Conservation (phyloP, 2,797 vertebrate species). For the Cygnus olor region DNA sequence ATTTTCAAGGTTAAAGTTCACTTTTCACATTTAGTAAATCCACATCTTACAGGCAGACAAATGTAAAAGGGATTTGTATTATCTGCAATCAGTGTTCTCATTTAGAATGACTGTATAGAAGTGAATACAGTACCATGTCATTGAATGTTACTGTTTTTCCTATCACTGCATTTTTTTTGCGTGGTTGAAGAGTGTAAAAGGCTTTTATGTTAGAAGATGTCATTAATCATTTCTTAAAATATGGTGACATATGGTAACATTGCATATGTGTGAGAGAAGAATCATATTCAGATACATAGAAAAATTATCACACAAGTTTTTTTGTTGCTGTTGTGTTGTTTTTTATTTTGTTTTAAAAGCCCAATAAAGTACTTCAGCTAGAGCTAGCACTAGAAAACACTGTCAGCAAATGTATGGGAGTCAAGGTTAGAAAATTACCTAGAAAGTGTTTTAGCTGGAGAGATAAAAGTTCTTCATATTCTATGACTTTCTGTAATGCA, state of each 20-base stretch:
- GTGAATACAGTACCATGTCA: not conserved
- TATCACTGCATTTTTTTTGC: not conserved
- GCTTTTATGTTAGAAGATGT: not conserved
- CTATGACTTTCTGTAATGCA: not conserved
- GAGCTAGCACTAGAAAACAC: conserved; percentile 11
- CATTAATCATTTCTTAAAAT: not conserved
- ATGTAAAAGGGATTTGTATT: not conserved
- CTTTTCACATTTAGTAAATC: not conserved
- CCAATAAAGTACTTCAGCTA: not conserved
- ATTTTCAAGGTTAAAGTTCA: not conserved
- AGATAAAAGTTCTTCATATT: not conserved
- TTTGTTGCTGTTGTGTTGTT: too few relatives aligned
- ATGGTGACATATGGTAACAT: not conserved
- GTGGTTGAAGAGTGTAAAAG: not conserved
- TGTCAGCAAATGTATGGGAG: conserved; percentile 2
- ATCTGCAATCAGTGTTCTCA: not conserved
- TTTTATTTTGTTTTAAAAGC: not conserved
- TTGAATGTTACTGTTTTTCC: not conserved
- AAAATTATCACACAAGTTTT: not conserved
- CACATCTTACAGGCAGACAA: not conserved
- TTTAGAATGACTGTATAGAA: not conserved
- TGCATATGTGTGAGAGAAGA: not conserved
- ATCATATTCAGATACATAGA: not conserved
- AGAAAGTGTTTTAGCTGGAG: not conserved
- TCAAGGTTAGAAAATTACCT: not conserved